A percentile compares a stretch with the other conserved stretches of the same genome.
Conservation (phyloP, 2,888 invertebrate genomes). For the Lepidochitona cinerea region DNA sequence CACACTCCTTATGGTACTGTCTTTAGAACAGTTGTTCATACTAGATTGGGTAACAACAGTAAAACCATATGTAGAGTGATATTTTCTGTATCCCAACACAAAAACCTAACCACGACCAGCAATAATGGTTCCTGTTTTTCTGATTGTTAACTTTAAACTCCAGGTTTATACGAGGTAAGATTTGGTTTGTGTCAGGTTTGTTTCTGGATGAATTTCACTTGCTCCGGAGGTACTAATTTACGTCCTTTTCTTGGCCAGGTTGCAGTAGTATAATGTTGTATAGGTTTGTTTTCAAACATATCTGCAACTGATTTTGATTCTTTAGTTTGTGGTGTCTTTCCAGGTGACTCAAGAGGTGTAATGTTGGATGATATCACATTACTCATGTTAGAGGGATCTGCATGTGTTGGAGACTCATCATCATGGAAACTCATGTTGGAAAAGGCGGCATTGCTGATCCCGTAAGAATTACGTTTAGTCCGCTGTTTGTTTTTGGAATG, state of each 20-base stretch:
- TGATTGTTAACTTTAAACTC: neutral
- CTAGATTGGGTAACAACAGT: too few relatives aligned
- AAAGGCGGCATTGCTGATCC: slow-evolving; percentile 52
- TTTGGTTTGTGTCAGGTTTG: neutral
- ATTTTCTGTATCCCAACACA: too few relatives aligned
- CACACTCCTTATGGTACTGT: too few relatives aligned
- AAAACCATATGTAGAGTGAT: too few relatives aligned
- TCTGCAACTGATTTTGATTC: neutral
- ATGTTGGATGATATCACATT: neutral
- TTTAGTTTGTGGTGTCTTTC: neutral
- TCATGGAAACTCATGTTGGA: slow-evolving; percentile 66
- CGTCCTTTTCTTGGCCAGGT: slow-evolving; percentile 61
- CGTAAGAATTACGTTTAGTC: neutral
- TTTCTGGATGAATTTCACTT: neutral
- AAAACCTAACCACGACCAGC: too few relatives aligned
- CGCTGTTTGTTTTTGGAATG: neutral
- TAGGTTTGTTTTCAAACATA: neutral
- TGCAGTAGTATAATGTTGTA: slow-evolving; percentile 42
- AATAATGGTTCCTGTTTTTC: too few relatives aligned
- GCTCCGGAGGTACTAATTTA: slow-evolving; percentile 38
- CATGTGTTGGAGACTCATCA: slow-evolving; percentile 34
- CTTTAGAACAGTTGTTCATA: too few relatives aligned
- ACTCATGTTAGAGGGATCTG: neutral
- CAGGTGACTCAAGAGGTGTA: neutral
- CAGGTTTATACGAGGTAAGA: neutral